phyloP scores from a whole-genome alignment of 2,888 invertebrate genomes.

The Linnaemya tessellans region DNA sequence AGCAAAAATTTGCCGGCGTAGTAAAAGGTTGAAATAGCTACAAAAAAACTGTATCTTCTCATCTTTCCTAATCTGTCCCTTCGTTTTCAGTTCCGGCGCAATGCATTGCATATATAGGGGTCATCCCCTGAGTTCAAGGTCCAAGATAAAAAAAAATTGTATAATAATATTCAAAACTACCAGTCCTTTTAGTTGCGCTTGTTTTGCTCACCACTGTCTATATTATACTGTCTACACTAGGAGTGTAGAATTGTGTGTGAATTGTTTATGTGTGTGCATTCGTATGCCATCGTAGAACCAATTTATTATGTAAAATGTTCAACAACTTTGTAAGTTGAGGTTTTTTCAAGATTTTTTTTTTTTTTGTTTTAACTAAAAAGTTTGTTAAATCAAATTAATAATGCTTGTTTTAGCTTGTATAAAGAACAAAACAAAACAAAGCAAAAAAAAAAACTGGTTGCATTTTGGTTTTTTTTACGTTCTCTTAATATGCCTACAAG shows the following conservation, averaged over 20 bases:
- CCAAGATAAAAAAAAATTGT: too few relatives aligned
- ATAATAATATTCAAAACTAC: not conserved
- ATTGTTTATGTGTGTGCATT: not conserved
- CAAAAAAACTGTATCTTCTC: too few relatives aligned
- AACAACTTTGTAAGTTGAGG: slow-evolving; percentile 51
- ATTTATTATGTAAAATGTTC: slow-evolving; percentile 50
- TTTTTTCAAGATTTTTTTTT: slow-evolving; percentile 20
- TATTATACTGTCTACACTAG: not conserved
- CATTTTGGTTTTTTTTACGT: not conserved
- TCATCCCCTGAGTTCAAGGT: too few relatives aligned
- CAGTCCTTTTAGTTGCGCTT: not conserved
- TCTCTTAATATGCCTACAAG: slow-evolving; percentile 45
- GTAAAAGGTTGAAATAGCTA: too few relatives aligned
- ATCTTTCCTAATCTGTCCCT: too few relatives aligned
- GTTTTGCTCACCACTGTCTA: not conserved
- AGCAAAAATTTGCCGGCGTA: too few relatives aligned
- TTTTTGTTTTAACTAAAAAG: slow-evolving; percentile 25
- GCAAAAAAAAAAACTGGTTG: not conserved
- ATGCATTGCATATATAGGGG: too few relatives aligned
- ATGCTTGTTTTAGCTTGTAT: slow-evolving; percentile 48
- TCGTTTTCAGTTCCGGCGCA: too few relatives aligned
- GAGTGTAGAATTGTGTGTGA: not conserved
- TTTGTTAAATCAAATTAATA: slow-evolving; percentile 55
- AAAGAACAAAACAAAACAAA: slow-evolving; percentile 5
- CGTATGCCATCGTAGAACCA: slow-evolving; percentile 22